A percentile compares a stretch with the other conserved stretches of the same genome.
Conservation (phyloP, 2,113 vertebrate species). For the Eretmochelys imbricata region DNA sequence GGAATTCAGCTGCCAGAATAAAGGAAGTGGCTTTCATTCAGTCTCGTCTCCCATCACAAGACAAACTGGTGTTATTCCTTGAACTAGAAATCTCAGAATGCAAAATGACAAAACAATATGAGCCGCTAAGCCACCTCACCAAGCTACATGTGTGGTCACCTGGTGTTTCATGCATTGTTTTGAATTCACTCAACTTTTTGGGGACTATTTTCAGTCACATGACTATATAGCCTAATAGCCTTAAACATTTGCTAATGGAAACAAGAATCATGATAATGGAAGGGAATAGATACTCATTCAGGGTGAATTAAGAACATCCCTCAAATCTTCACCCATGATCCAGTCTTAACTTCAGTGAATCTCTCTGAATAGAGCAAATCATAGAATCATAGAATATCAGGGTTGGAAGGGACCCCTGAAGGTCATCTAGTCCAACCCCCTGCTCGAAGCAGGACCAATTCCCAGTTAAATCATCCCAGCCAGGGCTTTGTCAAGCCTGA, state of each 20-base stretch:
- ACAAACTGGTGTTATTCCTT: not conserved
- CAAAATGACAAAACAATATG: conserved; percentile 35
- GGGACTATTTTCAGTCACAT: not conserved
- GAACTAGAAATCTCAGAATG: conserved; percentile 26
- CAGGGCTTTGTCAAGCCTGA: too few species aligned
- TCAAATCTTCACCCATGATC: not conserved
- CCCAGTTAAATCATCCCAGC: too few species aligned
- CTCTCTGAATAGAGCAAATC: not conserved
- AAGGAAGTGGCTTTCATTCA: conserved; percentile 34
- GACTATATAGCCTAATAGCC: not conserved
- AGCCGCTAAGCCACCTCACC: not conserved
- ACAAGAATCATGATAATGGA: accelerated
- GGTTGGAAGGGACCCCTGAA: too few species aligned
- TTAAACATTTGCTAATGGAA: not conserved
- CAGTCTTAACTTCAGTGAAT: not conserved
- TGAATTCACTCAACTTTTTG: not conserved
- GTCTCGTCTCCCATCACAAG: conserved; percentile 45
- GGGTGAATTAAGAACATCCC: not conserved
- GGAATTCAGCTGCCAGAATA: conserved; percentile 55
- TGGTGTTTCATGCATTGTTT: not conserved
- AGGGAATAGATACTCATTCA: not conserved
- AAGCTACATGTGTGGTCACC: accelerated
- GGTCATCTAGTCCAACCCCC: too few species aligned
- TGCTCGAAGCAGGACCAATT: too few species aligned
- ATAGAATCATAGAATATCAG: too few species aligned